Base-by-base conservation (phyloP, 2,797 vertebrate species). In the Sparus aurata region DNA sequence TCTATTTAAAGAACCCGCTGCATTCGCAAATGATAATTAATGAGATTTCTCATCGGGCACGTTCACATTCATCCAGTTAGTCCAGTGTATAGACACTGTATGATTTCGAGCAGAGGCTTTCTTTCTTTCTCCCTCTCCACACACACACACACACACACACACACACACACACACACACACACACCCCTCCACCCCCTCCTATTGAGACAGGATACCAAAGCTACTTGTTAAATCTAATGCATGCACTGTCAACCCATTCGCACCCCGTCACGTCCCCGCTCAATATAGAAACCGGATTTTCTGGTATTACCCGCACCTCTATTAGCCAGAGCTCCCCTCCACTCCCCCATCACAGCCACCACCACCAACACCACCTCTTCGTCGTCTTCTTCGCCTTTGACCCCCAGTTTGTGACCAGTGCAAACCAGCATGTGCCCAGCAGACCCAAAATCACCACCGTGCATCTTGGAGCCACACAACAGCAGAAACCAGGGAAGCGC, bases 251-350 rank as follows among this genome's bases (percentile, higher is more conserved):
- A 97, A 94, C 94, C 94, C 94, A 94, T 96, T 96, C 95, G 94
- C 97, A 94, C 95, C 96, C 97, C 95, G 95, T 96, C 96, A 94
- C 96, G 95, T 95, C 88, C 91, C 90, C 78, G 93, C 96, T 96
- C 95, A 94, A 95, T 93, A 95, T 90, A 96, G 96, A 96, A 96
- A 96, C 94, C 86, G 95, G 96, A 94, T 94, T 96, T 94, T 95
- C 95, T 94, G 94, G 94, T 95, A 95, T 96, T 94, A 95, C 95
- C 91, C 91, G 92, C 80, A 92, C 93, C 89, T 94, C 93, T 90
- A 94, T 94, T 92, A 96, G 92, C 89, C 83, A 92, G 86, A 87
- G 71, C 83, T 71, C 91, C 85, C 75, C 85, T 76, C 89, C 75
- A 17, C 76, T 17, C 81, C 83, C 68, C 60, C 71, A 22, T 30